Percentiles rank a stretch among this genome's conserved stretches.
These are phyloP conservation scores for Crocallis elinguaria DNA, from an alignment of 2,888 invertebrate genomes.

Conservation along the genomic window DNA sequence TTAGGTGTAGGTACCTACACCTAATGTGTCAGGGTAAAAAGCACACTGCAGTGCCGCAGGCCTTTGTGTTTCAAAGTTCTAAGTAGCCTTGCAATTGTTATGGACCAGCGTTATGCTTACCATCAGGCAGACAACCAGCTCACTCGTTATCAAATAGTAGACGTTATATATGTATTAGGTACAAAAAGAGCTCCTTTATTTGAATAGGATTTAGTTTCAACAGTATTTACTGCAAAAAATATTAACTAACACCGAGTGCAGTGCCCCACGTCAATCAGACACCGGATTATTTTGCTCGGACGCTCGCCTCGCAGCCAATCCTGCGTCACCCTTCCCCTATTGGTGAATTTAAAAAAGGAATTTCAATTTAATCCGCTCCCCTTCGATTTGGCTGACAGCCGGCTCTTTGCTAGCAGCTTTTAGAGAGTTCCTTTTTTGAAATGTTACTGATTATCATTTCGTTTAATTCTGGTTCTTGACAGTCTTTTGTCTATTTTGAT, in stretches of 20 bases:
- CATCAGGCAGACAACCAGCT: too few relatives aligned
- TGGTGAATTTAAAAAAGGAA: constrained; percentile 82
- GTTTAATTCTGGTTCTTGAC: neutral
- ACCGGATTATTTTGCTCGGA: constrained; percentile 73
- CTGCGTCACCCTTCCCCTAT: constrained; percentile 74
- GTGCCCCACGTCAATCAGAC: constrained; percentile 68
- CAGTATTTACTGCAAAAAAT: too few relatives aligned
- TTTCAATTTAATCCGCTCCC: constrained; percentile 80
- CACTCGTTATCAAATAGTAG: too few relatives aligned
- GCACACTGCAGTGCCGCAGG: too few relatives aligned
- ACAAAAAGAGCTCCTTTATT: too few relatives aligned
- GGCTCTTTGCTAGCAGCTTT: constrained; percentile 37
- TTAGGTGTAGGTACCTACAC: too few relatives aligned
- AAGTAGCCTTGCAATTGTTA: too few relatives aligned
- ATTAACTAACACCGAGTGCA: constrained; percentile 35
- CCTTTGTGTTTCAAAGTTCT: too few relatives aligned
- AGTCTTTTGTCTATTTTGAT: neutral
- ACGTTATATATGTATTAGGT: too few relatives aligned
- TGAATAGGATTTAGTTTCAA: too few relatives aligned
- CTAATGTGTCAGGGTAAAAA: too few relatives aligned
- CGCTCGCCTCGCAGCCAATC: constrained; percentile 75
- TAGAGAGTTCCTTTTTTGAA: constrained; percentile 47
- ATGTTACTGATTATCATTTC: constrained; percentile 20
- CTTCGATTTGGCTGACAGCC: constrained; percentile 67
- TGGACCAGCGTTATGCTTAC: too few relatives aligned